These are phyloP conservation scores for Theonella swinhoei DNA, from an alignment of 37 sponge, comb jelly and placozoan genomes.

Conservation along the genomic window DNA sequence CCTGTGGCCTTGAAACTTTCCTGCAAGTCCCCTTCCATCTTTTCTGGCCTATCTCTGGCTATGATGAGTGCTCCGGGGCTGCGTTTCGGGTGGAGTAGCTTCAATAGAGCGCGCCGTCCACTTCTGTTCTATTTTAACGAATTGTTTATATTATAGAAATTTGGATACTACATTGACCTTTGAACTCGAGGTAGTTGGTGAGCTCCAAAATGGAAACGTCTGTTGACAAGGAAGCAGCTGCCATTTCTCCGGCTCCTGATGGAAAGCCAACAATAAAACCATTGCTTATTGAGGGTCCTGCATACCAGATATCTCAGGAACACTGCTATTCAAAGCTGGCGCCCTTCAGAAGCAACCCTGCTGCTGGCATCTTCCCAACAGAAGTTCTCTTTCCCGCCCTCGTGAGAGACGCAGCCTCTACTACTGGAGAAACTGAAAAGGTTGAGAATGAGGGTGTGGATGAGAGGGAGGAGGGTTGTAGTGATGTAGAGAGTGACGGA, in stretches of 20 bases:
- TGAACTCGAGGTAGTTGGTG: neutral
- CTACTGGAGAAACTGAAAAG: neutral
- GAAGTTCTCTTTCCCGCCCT: constrained; percentile 30
- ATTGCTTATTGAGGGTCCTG: neutral
- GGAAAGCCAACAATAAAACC: neutral
- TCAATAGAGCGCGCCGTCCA: no score
- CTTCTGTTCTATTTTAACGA: no score
- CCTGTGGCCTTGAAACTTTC: no score
- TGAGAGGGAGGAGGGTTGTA: neutral
- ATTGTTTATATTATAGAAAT: no score
- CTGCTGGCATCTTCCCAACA: constrained; percentile 32
- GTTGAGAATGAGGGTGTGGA: neutral
- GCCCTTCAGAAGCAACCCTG: constrained; percentile 32
- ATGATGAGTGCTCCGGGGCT: no score
- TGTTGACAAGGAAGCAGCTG: neutral
- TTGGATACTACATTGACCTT: no score
- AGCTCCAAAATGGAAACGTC: neutral
- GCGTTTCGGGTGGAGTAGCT: no score
- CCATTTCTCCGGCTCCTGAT: neutral
- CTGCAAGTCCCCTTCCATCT: no score
- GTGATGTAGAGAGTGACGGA: neutral
- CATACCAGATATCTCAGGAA: constrained; percentile 50
- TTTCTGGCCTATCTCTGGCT: no score
- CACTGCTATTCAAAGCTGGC: constrained; percentile 50
- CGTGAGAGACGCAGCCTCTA: neutral